Base-by-base conservation (phyloP, 2,113 vertebrate genomes). In the Sitta europaea region DNA sequence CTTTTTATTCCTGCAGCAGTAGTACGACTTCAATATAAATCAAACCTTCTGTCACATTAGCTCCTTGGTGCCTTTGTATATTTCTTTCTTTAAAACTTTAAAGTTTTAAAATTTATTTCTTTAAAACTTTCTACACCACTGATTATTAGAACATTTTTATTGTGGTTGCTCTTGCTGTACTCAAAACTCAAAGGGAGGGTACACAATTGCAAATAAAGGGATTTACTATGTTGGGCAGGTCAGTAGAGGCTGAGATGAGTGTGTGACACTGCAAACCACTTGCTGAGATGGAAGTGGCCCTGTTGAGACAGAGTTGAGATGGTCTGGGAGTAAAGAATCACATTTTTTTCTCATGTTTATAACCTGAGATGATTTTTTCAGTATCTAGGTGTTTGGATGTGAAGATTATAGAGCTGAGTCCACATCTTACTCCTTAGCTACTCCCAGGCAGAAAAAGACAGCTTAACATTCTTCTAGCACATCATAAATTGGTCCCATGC, bases 401-500 rank as follows among this genome's bases (percentile, higher is more conserved):
- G 29, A 90, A 86, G 4, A 53, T 66, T 33, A 29, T 2, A n/a
- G 19, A 29, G 38, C 5, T 25, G 13, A n/a, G 8, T 62, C 11
- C 12, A 42, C 18, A 27, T 58, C 7, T 43, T 62, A 42, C 3
- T 8, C 18, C 29, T 36, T 63, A 66, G 63, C 28, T 82, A 33
- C 2, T 10, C 27, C 29, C 59, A 58, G 13, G 33, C 6, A 35
- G 19, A 72, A 51, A 45, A 25, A 2, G 55, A 10, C 24, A 65
- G 14, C 9, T 75, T 63, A 81, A 55, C 14, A 5, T 40, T 54
- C 63, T 66, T 29, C 28, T 84, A 70, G 27, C 5, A 22, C 6
- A 62, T 58, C 53, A 40, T 51, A 72, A 48, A 35, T 9, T 10
- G 14, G 7, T 21, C 11, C 70, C 5, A 50, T 0, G 0, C 33